Evolutionary conservation across 2,797 vertebrate species (phyloP).

Genomic region (Pangasius larnaudii): DNA sequence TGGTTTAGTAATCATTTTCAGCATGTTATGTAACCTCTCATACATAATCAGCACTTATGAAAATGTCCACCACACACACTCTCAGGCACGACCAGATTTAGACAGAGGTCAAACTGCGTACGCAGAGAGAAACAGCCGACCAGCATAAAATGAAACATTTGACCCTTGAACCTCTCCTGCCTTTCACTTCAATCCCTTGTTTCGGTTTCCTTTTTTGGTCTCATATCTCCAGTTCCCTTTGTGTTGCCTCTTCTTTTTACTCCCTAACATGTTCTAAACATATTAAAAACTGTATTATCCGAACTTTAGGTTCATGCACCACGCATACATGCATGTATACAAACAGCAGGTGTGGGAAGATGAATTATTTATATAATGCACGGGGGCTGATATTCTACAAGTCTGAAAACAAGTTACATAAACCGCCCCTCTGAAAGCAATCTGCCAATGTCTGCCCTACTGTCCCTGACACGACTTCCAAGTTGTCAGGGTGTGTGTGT

Average conservation of each 20-base stretch:
- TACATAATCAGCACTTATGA: constrained; percentile 68
- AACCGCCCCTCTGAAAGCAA: constrained; percentile 54
- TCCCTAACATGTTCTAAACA: constrained; percentile 23
- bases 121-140: background rate
- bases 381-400: constrained; percentile 38
- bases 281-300: constrained; percentile 36
- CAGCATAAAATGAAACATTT: background rate
- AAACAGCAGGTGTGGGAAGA: constrained; percentile 30
- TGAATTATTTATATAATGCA: constrained; percentile 50
- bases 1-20: constrained; percentile 44
- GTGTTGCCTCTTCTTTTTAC: background rate
- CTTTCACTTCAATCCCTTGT: background rate
- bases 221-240: background rate
- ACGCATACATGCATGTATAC: constrained; percentile 2
- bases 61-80: constrained; percentile 62
- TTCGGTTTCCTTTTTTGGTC: background rate
- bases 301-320: constrained; percentile 48
- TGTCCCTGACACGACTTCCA: constrained; percentile 34
- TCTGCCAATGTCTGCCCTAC: constrained; percentile 36
- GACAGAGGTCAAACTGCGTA: background rate
- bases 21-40: constrained; percentile 60
- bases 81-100: background rate
- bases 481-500: constrained; percentile 24
- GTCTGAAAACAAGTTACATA: constrained; percentile 67
- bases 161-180: background rate